Conservation (phyloP, 2,888 invertebrate genomes). For the Polyommatus icarus region DNA sequence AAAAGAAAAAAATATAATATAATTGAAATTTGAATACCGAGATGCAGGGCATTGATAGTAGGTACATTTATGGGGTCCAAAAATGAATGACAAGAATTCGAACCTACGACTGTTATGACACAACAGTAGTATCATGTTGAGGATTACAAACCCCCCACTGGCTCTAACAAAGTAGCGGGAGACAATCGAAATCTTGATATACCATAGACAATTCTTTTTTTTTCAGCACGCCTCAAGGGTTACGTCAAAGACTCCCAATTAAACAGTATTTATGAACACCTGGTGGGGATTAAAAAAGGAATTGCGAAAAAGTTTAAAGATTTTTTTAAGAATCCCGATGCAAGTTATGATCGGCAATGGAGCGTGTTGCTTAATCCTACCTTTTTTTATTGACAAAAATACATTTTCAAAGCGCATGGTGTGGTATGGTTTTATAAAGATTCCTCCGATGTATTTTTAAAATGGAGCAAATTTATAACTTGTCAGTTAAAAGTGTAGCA, state of each 20-base stretch:
- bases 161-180: constrained; percentile 23
- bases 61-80: not conserved
- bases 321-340: constrained; percentile 45
- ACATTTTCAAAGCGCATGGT: constrained; percentile 44
- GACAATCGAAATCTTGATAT: constrained; percentile 14
- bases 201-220: constrained; percentile 32
- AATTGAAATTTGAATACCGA: constrained; percentile 18
- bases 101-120: constrained; percentile 2
- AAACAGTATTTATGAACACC: constrained; percentile 65
- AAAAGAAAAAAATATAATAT: not conserved
- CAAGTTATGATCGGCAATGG: constrained; percentile 73
- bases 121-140: constrained; percentile 35
- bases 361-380: constrained; percentile 69
- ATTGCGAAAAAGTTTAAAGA: constrained; percentile 46
- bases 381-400: constrained; percentile 49
- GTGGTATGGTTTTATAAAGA: constrained; percentile 33
- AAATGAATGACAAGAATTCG: constrained; percentile 1
- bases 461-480: constrained; percentile 12
- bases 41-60: not conserved
- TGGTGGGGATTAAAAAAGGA: constrained; percentile 53
- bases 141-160: constrained; percentile 48
- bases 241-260: constrained; percentile 60
- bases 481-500: constrained; percentile 3
- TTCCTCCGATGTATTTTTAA: not conserved
- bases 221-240: constrained; percentile 49